Evolutionary conservation across 2,888 invertebrate species (phyloP).

Genomic region (Netelia fuscicornis): DNA sequence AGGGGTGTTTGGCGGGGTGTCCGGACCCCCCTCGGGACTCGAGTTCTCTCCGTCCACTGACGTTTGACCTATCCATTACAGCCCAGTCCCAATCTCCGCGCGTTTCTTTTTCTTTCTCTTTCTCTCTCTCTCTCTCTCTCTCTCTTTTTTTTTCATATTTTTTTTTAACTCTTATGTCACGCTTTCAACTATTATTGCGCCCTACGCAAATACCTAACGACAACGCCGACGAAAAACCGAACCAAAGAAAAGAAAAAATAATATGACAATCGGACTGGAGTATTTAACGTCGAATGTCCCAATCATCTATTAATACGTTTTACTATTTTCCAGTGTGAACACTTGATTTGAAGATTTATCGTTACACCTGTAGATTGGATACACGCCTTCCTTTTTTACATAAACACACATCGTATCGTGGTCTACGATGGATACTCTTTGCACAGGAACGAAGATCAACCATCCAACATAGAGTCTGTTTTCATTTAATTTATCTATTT

Average conservation of each 20-base stretch:
- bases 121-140: slow-evolving; percentile 62
- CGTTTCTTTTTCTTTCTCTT: slow-evolving; percentile 73
- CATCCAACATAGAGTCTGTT: too few species aligned
- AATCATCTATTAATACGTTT: background rate
- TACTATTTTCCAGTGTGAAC: background rate
- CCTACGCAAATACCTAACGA: slow-evolving; percentile 83
- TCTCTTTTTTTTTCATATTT: slow-evolving; percentile 33
- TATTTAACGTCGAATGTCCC: slow-evolving; percentile 74
- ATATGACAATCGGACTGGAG: slow-evolving; percentile 77
- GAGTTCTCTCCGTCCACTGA: slow-evolving; percentile 82
- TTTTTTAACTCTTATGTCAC: slow-evolving; percentile 69
- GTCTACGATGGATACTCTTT: too few species aligned
- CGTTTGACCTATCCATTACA: slow-evolving; percentile 85
- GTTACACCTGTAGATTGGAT: too few species aligned
- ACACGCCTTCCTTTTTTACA: too few species aligned
- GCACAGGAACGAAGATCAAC: too few species aligned
- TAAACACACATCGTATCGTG: too few species aligned
- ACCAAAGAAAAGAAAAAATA: slow-evolving; percentile 68
- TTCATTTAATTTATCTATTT: background rate
- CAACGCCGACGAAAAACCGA: slow-evolving; percentile 82
- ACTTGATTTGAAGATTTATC: too few species aligned
- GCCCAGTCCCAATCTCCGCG: slow-evolving; percentile 83
- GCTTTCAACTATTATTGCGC: slow-evolving; percentile 82
- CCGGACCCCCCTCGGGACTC: slow-evolving; percentile 82
- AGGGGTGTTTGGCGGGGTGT: slow-evolving; percentile 84